A percentile compares a stretch with the other conserved stretches of the same genome.
These are phyloP conservation scores for Meloidogyne chitwoodi DNA, from an alignment of 1,140 invertebrate species.

Conservation along the genomic window DNA sequence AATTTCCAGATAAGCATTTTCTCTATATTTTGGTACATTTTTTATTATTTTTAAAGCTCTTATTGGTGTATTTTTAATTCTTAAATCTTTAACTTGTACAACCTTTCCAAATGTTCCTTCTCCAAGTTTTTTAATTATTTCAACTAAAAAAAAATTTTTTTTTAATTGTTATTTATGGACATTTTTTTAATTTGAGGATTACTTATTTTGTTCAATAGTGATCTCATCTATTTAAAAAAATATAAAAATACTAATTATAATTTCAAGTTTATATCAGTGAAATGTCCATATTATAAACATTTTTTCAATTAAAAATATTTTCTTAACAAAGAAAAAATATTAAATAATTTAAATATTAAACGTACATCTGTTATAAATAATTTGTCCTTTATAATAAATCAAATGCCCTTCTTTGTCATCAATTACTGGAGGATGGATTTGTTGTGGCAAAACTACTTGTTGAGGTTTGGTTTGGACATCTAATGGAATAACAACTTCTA, in stretches of 20 bases:
- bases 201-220: no score
- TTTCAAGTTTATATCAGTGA: no score
- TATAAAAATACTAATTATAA: no score
- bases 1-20: slow-evolving; percentile 97
- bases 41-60: slow-evolving; percentile 98
- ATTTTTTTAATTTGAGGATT: no score
- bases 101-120: slow-evolving; percentile 99
- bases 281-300: no score
- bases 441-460: background rate
- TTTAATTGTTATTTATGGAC: no score
- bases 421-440: slow-evolving; percentile 64
- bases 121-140: slow-evolving; percentile 91
- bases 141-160: slow-evolving; percentile 85
- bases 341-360: slow-evolving; percentile 38
- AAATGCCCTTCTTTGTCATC: slow-evolving; percentile 99
- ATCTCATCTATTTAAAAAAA: no score
- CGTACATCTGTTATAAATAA: slow-evolving; percentile 95
- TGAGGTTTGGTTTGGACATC: background rate
- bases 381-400: slow-evolving; percentile 93
- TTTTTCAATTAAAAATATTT: no score
- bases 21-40: slow-evolving; percentile 98
- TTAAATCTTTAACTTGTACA: slow-evolving; percentile 80
- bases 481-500: background rate
- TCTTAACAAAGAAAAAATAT: no score
- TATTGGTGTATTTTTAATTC: slow-evolving; percentile 72